phyloP scores from a whole-genome alignment of 2,797 vertebrate genomes.

The Acipenser oxyrinchus region DNA sequence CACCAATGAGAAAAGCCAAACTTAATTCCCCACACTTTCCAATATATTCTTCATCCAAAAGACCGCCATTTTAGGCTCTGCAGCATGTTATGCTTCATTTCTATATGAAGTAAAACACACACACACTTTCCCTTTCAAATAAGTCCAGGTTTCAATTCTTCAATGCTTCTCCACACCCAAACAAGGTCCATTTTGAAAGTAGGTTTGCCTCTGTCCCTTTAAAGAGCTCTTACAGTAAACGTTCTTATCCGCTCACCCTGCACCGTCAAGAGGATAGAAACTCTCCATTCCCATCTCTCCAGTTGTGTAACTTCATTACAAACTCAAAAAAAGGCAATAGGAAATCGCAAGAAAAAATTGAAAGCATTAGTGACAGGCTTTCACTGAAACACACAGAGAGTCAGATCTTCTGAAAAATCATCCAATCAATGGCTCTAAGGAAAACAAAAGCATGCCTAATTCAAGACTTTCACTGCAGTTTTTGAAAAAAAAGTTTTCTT shows the following conservation, averaged over 20 bases:
- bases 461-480: neutral
- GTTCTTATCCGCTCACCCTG: too few relatives aligned
- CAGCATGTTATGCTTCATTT: neutral
- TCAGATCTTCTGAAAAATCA: too few relatives aligned
- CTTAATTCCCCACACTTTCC: neutral
- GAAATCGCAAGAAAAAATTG: slow-evolving; percentile 4
- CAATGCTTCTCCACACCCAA: too few relatives aligned
- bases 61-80: neutral
- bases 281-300: too few relatives aligned
- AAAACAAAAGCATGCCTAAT: neutral
- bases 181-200: too few relatives aligned
- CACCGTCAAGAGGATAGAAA: too few relatives aligned
- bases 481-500: slow-evolving; percentile 5
- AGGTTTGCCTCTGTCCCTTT: too few relatives aligned
- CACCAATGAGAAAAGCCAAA: neutral
- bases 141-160: too few relatives aligned
- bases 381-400: neutral
- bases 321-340: slow-evolving; percentile 8
- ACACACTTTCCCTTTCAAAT: too few relatives aligned
- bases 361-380: neutral
- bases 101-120: neutral
- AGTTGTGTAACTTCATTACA: neutral
- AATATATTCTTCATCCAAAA: neutral
- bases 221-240: too few relatives aligned
- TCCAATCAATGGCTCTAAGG: neutral